A percentile compares a stretch with the other conserved stretches of the same genome.
phyloP scores from a whole-genome alignment of 2,888 invertebrate species.

The Muschampia plurimacula region DNA sequence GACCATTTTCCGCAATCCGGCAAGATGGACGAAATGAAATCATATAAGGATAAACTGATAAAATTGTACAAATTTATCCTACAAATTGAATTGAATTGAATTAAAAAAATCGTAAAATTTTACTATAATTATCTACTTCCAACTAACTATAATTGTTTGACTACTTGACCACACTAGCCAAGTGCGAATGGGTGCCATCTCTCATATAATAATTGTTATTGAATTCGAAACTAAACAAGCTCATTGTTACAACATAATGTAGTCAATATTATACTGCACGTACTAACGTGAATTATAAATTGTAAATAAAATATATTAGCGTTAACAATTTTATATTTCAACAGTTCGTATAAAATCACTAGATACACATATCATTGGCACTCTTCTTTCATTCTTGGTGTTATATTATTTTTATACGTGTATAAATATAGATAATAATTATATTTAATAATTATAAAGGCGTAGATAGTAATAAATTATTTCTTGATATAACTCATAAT shows the following conservation, averaged over 20 bases:
- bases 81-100: too few species aligned
- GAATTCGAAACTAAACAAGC: slow-evolving; percentile 32
- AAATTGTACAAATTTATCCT: too few species aligned
- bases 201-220: not conserved
- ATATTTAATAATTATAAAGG: slow-evolving; percentile 41
- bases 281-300: slow-evolving; percentile 51
- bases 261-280: slow-evolving; percentile 17
- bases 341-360: slow-evolving; percentile 63
- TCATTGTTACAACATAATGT: slow-evolving; percentile 32
- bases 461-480: slow-evolving; percentile 53
- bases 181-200: too few species aligned
- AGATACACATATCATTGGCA: slow-evolving; percentile 83
- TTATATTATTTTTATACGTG: slow-evolving; percentile 64
- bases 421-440: slow-evolving; percentile 50
- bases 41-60: too few species aligned
- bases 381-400: slow-evolving; percentile 79
- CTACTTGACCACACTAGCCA: too few species aligned
- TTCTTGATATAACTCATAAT: slow-evolving; percentile 30
- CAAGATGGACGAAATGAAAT: too few species aligned
- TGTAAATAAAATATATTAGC: slow-evolving; percentile 65
- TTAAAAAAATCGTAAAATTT: too few species aligned
- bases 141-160: too few species aligned
- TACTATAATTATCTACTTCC: too few species aligned
- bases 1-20: too few species aligned
- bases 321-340: slow-evolving; percentile 76